Evolutionary conservation across 2,888 invertebrate species (phyloP), one percentile per base, ranked within the genome.

Genomic region (Xylota sylvarum): DNA sequence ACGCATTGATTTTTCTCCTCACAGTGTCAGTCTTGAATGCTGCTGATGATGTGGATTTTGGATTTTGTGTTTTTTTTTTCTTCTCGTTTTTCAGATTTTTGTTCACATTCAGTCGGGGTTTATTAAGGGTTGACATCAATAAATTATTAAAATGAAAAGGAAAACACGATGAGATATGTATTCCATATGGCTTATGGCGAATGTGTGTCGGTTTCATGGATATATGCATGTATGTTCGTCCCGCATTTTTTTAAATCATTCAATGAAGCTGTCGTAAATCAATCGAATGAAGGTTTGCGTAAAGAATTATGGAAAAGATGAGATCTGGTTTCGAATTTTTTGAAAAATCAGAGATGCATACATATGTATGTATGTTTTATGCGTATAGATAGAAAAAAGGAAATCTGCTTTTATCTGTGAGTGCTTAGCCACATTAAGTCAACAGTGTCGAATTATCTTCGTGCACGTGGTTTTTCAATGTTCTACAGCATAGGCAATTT

Each of bases 91-190:
- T 46, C 17, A n/a, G 46, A 27, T 35, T 32, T 62, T 17, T 55
- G 14, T 30, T 69, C 65, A 67, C 56, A 35, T 46, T 48, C 74
- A 72, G 9, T 64, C 32, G 77, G 77, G 77, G 77, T 86, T 77
- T 86, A 86, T 86, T 82, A 82, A 67, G 80, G 82, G 86, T 86
- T 86, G 82, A 86, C 86, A 69, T 73, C 86, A 77, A 86, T 86
- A 82, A 86, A 86, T 86, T 86, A 86, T 86, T 82, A 69, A 86
- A 86, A 81, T 81, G 72, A 82, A 86, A 77, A 77, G 65, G 62
- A 76, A 69, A 46, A 76, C 37, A 69, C 70, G 46, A 70, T 62
- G 85, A 67, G 81, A 73, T 52, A 76, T 85, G 81, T 58, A 37
- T 73, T 67, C 69, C 73, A 82, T 64, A 77, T 81, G 74, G 65